Conservation (phyloP, 64 coral and sea anemone genomes). For the Montipora capricornis region DNA sequence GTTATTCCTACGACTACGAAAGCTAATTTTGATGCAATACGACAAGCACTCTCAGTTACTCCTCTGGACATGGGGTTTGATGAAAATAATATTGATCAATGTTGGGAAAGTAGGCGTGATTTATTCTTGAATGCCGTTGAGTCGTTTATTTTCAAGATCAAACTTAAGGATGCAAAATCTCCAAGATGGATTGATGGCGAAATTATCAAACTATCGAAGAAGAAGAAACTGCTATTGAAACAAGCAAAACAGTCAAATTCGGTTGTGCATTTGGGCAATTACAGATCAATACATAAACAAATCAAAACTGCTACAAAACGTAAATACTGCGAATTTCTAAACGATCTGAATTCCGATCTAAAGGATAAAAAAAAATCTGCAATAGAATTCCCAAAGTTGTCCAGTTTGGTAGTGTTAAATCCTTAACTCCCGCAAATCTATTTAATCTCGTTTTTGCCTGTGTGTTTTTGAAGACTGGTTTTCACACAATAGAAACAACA, state of each 20-base stretch:
- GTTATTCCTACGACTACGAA: conserved; percentile 51
- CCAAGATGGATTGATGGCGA: conserved; percentile 58
- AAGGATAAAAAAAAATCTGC: background rate
- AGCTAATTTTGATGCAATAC: conserved; percentile 50
- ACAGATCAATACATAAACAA: background rate
- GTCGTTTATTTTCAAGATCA: conserved; percentile 53
- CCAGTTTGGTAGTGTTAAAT: background rate
- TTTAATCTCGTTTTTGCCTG: too few species aligned
- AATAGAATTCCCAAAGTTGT: conserved; percentile 2
- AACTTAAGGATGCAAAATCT: conserved; percentile 56
- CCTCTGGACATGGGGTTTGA: conserved; percentile 24
- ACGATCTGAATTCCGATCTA: background rate
- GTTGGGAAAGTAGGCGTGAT: conserved; percentile 59
- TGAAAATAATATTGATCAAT: conserved; percentile 50
- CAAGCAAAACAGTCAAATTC: too few species aligned
- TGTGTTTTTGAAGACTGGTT: too few species aligned
- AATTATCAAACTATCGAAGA: conserved; percentile 9
- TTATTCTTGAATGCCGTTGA: conserved; percentile 60
- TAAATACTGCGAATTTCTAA: background rate
- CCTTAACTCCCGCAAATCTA: background rate
- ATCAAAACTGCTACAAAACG: background rate
- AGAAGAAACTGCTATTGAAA: too few species aligned
- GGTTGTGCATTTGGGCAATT: too few species aligned
- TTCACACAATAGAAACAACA: too few species aligned
- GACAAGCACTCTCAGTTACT: conserved; percentile 42